Percentiles rank a stretch among this genome's conserved stretches.
These are phyloP conservation scores for Caenorhabditis drosophilae DNA, from an alignment of 2,888 invertebrate genomes.

Conservation along the genomic window DNA sequence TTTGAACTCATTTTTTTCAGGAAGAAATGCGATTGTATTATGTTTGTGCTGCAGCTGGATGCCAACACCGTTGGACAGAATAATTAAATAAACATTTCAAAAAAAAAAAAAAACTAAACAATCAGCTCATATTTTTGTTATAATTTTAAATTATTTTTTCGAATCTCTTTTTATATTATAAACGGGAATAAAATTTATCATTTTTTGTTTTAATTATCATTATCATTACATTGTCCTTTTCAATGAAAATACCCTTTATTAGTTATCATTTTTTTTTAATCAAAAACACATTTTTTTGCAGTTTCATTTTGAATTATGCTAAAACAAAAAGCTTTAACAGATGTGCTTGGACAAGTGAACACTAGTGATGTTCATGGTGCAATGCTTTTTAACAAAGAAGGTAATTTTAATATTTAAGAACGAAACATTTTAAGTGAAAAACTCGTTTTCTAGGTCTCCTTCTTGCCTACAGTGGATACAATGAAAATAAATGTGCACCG, in stretches of 20 bases:
- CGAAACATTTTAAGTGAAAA: no score
- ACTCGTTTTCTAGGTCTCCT: constrained; percentile 43
- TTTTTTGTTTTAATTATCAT: no score
- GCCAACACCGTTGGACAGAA: constrained; percentile 73
- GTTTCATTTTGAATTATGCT: no score
- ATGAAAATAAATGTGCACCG: constrained; percentile 33
- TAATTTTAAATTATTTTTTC: constrained; percentile 1
- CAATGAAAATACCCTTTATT: constrained; percentile 5
- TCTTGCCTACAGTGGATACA: constrained; percentile 47
- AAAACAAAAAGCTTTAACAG: constrained; percentile 49
- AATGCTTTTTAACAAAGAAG: constrained; percentile 50
- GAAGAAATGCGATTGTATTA: constrained; percentile 74
- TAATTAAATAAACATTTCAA: no score
- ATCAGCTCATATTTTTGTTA: background rate
- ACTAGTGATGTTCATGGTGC: constrained; percentile 45
- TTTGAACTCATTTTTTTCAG: constrained; percentile 68
- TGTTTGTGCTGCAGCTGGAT: constrained; percentile 71
- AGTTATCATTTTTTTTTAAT: background rate
- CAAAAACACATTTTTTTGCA: no score
- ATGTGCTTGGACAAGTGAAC: constrained; percentile 55
- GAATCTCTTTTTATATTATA: background rate
- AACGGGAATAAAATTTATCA: background rate
- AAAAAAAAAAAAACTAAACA: background rate
- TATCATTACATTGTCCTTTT: no score
- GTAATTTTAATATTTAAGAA: constrained; percentile 8